These are phyloP conservation scores for Falco rusticolus DNA, from an alignment of 2,797 vertebrate species.

Conservation along the genomic window DNA sequence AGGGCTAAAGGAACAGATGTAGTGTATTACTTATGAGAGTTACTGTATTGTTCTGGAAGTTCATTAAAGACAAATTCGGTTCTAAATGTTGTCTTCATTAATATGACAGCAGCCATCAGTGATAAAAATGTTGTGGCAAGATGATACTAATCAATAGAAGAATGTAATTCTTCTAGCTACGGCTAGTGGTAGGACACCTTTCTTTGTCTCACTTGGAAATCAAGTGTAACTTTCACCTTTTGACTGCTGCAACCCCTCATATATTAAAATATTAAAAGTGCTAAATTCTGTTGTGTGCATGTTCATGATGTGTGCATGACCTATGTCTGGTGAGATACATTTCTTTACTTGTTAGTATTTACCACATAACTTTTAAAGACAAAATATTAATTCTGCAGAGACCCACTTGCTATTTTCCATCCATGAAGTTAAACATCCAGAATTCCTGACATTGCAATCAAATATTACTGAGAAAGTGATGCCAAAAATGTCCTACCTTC, in stretches of 20 bases:
- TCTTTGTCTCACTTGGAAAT: background rate
- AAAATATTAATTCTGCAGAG: background rate
- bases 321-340: background rate
- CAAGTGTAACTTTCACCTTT: background rate
- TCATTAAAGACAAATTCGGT: slow-evolving; percentile 51
- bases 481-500: background rate
- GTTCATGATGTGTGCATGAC: background rate
- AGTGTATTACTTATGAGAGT: slow-evolving; percentile 6
- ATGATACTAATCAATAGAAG: background rate
- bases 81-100: slow-evolving; percentile 61
- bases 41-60: slow-evolving; percentile 51
- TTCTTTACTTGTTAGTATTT: slow-evolving; percentile 3
- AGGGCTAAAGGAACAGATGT: slow-evolving; percentile 50
- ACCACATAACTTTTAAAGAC: background rate
- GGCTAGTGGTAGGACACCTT: background rate
- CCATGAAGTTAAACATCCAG: background rate
- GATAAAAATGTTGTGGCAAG: background rate
- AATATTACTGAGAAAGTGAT: background rate
- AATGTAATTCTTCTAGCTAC: background rate
- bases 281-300: background rate
- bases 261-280: background rate
- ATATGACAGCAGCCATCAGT: slow-evolving; percentile 35
- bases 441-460: background rate
- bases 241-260: background rate
- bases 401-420: background rate